Evolutionary conservation across 2,888 invertebrate genomes (phyloP), one percentile per base, ranked within the genome.

Genomic region (Rhagophthalmus giganteus): DNA sequence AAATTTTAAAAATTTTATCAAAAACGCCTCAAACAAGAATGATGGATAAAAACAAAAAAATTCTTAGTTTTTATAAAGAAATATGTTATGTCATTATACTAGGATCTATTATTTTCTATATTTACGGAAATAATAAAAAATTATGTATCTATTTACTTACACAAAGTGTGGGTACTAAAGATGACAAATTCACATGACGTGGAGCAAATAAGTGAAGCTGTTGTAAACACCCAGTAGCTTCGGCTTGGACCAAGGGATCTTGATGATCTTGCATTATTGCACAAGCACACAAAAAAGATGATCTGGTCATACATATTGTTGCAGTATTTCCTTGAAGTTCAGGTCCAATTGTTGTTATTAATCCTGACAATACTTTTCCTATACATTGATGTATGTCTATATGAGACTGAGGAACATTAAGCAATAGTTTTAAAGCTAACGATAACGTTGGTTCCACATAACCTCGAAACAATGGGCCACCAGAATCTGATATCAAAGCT

Each of bases 201-300:
- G 96, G 95, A 44, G 97, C 96, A 78, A 99, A 99, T 74, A 99
- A 82, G 79, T 99, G 99, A 63, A 99, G 79, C 70, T 99, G 97
- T 72, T 99, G 99, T 38, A 97, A 81, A 66, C 98, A 98, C 24
- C 92, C 90, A 10, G 94, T 89, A 6, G 97, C 97, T 75, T 98
- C 98, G 0, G 97, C 92, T 72, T 95, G 92, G 2, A 97, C 95
- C 50, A 91, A 81, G 2, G 94, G 90, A 76, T 95, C 89, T 54
- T 87, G 86, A 74, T 96, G 91, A 60, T 90, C 87, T 66, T 87
- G 85, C 84, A 98, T 87, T 46, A 97, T 88, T 1, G 94, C 93
- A 76, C 96, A 94, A 9, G 96, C 95, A 76, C 90, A 94, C 62
- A 92, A 80, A 72, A 95, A 93, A 3, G 94, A 90, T 9, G 88